Evolutionary conservation across 2,113 vertebrate species (phyloP), one percentile per base, ranked within the genome.

Genomic region (Rissa tridactyla): DNA sequence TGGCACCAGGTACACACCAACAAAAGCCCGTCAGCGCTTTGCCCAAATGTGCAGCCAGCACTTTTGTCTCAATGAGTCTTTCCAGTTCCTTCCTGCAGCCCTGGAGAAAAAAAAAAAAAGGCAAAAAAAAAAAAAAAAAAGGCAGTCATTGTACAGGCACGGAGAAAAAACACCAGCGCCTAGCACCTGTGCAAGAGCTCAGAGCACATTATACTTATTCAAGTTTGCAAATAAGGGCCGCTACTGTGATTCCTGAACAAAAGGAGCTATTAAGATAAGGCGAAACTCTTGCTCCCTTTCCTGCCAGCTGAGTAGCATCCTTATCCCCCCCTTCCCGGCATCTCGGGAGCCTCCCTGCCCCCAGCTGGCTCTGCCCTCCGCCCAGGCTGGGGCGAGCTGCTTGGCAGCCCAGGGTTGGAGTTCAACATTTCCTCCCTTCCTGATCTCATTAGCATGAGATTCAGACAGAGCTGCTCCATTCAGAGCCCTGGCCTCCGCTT

Each of bases 371-470:
- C 70, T 94, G 86, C 73, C 88, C 81, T 86, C 72, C 5, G 1
- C 36, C 1, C 65, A 78, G 71, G 70, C 69, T 49, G 46, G 78
- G 81, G 34, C 9, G 38, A 81, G 79, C 82, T 82, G 60, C 82
- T 89, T 96, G 92, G 94, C 92, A 96, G 96, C 86, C 83, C 13
- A 16, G 78, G 86, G 84, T 90, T 94, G 95, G 92, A 94, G 95
- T 91, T 94, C 92, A 92, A 26, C 58, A 32, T 92, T 95, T 94
- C 96, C 86, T 95, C 89, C 91, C 91, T 95, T 96, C 89, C 81
- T 91, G 78, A 94, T 95, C 96, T 97, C 96, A 96, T 97, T 95
- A 97, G 92, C 97, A 96, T 97, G 91, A 96, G 96, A 92, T 80
- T 96, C 95, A 96, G 97, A 95, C 94, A 97, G 92, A 94, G 84